Evolutionary conservation across 2,888 invertebrate genomes (phyloP), one percentile per base, ranked within the genome.

Genomic region (Hirtodrosophila histrioides): DNA sequence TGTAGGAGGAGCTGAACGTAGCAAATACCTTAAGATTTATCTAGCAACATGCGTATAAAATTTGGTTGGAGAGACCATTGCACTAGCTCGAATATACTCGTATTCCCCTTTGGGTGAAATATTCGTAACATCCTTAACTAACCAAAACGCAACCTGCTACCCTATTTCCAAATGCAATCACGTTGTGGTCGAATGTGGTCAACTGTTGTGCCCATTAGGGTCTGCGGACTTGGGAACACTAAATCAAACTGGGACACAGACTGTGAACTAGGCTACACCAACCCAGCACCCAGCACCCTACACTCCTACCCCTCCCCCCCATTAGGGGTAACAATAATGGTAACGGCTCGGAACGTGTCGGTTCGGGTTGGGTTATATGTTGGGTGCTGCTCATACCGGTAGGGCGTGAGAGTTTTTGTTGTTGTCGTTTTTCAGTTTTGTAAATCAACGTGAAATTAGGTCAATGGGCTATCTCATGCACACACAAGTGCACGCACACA

Each of bases 401-500:
- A 64, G 80, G 70, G 83, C 73, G 79, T 69, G 51, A 55, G 58
- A 71, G 64, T 60, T 60, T 67, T 66, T 66, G 61, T 50, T 75
- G 43, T 51, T 62, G 54, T 39, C 49, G 33, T 50, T 69, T 69
- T 63, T 49, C 60, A 68, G 62, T 85, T 75, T 74, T 76, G 74
- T 78, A 85, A 87, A 86, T 86, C 83, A 83, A 81, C 79, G 75
- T 43, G 75, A 88, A 90, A 89, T 87, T 89, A 64, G 90, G 90
- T 90, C 90, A 90, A 88, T 87, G 88, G 90, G 86, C 83, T 89
- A 79, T 88, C 86, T 77, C 69, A 70, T 54, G 56, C 58, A 63
- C 43, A 66, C 57, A 55, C 53, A 39, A 36, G 11, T 61, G 58
- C 65, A 64, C 63, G 45, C 60, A 24, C n/a, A 48, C 57, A 40